Base-by-base conservation (phyloP, 2,888 invertebrate species). In the Amaurobius ferox region DNA sequence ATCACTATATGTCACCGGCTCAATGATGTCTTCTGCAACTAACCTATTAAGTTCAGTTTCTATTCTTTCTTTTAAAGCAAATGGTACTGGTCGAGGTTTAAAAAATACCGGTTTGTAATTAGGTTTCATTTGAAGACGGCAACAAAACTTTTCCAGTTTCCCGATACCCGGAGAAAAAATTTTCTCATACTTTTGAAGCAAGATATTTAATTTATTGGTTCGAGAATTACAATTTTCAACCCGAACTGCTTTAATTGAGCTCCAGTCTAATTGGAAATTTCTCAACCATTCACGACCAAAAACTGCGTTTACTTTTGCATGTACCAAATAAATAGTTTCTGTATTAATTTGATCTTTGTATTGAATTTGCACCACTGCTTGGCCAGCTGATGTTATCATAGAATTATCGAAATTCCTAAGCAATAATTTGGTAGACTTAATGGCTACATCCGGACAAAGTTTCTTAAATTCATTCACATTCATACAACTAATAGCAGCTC, bases 51-150 rank as follows among this genome's bases (percentile, higher is more conserved):
- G 73, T 35, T 73, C 73, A 73, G 73, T 73, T 73, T 73, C 62
- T 73, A 73, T 73, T 73, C 73, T 73, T 73, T 73, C 73, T 73
- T 73, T 62, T 73, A 73, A 73, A 73, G 73, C 73, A 73, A 73
- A 62, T 73, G 73, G 73, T 73, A 73, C 73, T 73, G 73, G 73
- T 73, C 73, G 73, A 73, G 73, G 73, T 73, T 73, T 73, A 73
- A 73, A 73, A 73, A 73, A 73, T 73, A 73, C 73, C 73, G 61
- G 73, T 73, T 73, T 73, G 73, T 73, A 73, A 73, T 73, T 73
- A 73, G 73, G 73, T 73, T 73, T 73, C 73, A 73, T 73, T 73
- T 73, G 73, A 73, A 73, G 73, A 73, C 73, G 73, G 73, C 73
- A 73, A 73, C 73, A 73, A 73, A 73, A 73, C 73, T 73, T 73